Conservation (phyloP, 2,113 vertebrate species). For the Ceuthmochares aereus region DNA sequence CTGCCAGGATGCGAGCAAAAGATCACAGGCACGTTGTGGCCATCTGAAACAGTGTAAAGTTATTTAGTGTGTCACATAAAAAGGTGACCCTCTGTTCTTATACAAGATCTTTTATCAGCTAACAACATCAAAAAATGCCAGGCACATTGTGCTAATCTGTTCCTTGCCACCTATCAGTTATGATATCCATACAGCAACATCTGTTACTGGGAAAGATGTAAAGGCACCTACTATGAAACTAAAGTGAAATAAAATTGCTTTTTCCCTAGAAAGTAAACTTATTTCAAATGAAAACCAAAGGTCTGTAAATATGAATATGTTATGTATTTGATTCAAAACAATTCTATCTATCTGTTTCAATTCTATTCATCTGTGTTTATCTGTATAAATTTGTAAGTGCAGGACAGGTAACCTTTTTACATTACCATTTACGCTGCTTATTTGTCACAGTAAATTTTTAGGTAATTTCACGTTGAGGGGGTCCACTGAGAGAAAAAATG, state of each 20-base stretch:
- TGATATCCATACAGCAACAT: not conserved
- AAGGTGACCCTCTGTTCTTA: not conserved
- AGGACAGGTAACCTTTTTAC: not conserved
- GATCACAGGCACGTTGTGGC: not conserved
- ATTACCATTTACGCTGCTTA: not conserved
- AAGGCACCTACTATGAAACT: not conserved
- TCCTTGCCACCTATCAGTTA: not conserved
- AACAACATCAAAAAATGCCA: not conserved
- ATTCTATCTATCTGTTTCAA: not conserved
- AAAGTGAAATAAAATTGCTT: not conserved
- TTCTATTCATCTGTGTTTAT: too few species aligned
- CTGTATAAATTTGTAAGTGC: not conserved
- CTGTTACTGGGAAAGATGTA: not conserved
- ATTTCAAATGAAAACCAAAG: not conserved
- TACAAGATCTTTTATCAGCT: not conserved
- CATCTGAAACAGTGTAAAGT: not conserved
- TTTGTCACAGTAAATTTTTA: not conserved
- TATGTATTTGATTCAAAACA: not conserved
- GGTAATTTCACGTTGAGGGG: not conserved
- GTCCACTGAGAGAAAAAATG: not conserved
- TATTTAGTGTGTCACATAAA: not conserved
- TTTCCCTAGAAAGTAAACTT: not conserved
- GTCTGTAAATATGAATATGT: not conserved
- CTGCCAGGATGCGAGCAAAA: not conserved
- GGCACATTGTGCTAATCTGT: not conserved